These are phyloP conservation scores for Ips typographus DNA, from an alignment of 1,140 invertebrate species.

Conservation along the genomic window DNA sequence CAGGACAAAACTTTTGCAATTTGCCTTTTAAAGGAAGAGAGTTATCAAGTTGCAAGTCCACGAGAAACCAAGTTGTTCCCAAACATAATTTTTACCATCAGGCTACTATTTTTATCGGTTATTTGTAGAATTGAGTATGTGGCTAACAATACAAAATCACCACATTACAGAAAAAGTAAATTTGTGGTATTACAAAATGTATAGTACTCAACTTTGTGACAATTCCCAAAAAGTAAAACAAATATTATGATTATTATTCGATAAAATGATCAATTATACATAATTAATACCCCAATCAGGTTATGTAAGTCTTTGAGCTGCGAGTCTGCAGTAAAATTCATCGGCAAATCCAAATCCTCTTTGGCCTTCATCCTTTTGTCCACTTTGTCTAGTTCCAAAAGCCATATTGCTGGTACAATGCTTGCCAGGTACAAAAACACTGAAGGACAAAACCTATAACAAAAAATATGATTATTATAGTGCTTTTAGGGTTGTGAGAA, in stretches of 20 bases:
- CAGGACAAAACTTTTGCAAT: too few relatives aligned
- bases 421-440: constrained; percentile 80
- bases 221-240: too few relatives aligned
- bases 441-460: constrained; percentile 79
- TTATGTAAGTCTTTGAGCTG: constrained; percentile 60
- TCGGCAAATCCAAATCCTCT: constrained; percentile 54
- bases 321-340: constrained; percentile 56
- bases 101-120: too few relatives aligned
- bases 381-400: constrained; percentile 81
- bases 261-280: constrained; percentile 16
- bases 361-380: constrained; percentile 61
- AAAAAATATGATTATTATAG: background rate
- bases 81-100: too few relatives aligned
- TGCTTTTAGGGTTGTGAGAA: too few relatives aligned
- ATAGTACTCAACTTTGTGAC: background rate
- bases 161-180: background rate
- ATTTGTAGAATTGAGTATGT: background rate
- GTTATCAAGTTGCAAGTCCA: too few relatives aligned
- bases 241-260: too few relatives aligned
- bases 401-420: constrained; percentile 83
- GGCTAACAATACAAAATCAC: background rate
- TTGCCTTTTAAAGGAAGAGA: too few relatives aligned
- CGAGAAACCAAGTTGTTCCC: too few relatives aligned
- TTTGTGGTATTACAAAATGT: background rate
- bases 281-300: constrained; percentile 56